phyloP scores from a whole-genome alignment of 2,797 vertebrate species.

The Anniella stebbinsi region DNA sequence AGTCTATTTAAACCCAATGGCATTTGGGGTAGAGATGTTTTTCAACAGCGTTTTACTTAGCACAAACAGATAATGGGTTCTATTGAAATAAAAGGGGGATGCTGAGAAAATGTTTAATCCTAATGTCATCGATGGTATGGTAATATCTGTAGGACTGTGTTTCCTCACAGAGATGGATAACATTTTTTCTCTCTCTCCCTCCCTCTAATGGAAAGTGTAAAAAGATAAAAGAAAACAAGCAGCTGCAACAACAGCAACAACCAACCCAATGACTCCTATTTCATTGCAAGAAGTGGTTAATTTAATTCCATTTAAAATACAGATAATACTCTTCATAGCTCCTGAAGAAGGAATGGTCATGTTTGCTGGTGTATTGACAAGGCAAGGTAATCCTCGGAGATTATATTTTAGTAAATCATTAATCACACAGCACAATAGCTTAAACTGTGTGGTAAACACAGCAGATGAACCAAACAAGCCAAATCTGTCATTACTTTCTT shows the following conservation, averaged over 20 bases:
- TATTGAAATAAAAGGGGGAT: slow-evolving; percentile 14
- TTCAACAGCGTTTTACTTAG: slow-evolving; percentile 31
- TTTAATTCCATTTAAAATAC: slow-evolving; percentile 59
- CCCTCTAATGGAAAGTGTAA: slow-evolving; percentile 61
- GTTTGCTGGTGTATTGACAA: slow-evolving; percentile 62
- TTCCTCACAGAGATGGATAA: slow-evolving; percentile 63
- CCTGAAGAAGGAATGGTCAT: slow-evolving; percentile 54
- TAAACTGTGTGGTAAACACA: slow-evolving; percentile 59
- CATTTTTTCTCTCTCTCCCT: slow-evolving; percentile 44
- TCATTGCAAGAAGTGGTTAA: slow-evolving; percentile 59
- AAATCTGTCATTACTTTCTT: slow-evolving; percentile 44
- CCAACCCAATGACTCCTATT: background rate
- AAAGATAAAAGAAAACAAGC: slow-evolving; percentile 63
- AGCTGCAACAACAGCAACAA: slow-evolving; percentile 13
- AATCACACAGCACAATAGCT: slow-evolving; percentile 61
- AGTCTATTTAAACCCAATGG: slow-evolving; percentile 39
- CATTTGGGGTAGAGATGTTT: slow-evolving; percentile 18
- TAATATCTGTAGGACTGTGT: slow-evolving; percentile 49
- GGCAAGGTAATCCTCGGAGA: slow-evolving; percentile 59
- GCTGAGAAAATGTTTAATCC: slow-evolving; percentile 50
- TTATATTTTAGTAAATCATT: slow-evolving; percentile 66
- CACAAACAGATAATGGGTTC: slow-evolving; percentile 39
- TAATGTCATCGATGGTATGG: slow-evolving; percentile 45
- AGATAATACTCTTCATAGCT: slow-evolving; percentile 54
- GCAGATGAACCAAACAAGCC: slow-evolving; percentile 50